Evolutionary conservation across 2,113 vertebrate species (phyloP), one percentile per base, ranked within the genome.

Genomic region (Ictalurus punctatus): DNA sequence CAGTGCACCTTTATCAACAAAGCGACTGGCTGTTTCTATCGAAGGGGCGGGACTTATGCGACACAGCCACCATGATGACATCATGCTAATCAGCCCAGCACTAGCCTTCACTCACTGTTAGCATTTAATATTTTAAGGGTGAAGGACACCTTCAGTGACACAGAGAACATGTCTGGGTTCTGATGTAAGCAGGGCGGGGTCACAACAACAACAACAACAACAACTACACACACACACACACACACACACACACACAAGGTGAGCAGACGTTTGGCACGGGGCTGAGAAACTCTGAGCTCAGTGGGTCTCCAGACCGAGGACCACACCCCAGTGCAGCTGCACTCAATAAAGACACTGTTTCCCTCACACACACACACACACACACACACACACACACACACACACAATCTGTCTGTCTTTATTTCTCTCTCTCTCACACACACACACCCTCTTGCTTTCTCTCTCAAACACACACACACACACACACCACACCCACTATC

Each of bases 301-400:
- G 92, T 91, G 87, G 93, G 94, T 94, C 93, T 92, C 92, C 91
- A 65, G 89, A 91, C 92, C 83, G 84, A 90, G 86, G 91, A 91
- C 94, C 94, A 94, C 95, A 94, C 95, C 95, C 94, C 44, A 86
- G 54, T 56, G 92, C 94, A 95, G 95, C 93, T 95, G 94, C 93
- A 94, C 94, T 92, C 90, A 89, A 95, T 95, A 92, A 95, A 92
- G 91, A 86, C 86, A 83, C 89, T 87, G 86, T 90, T 91, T 87
- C 76, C 91, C 86, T 48, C 86, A 63, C 30, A 74, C 37, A 78
- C 73, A 21, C 44, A 23, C 83, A 34, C n/a, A 79, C 27, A 89
- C 48, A 89, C 52, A 74, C 30, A 71, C 69, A 84, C 67, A 74
- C 12, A 69, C 65, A 83, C 86, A 21, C 54, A 80, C 88, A 79